Percentiles rank a stretch among this genome's conserved stretches.
Evolutionary conservation across 2,797 vertebrate species (phyloP).

Genomic region (Scolopax rusticola): DNA sequence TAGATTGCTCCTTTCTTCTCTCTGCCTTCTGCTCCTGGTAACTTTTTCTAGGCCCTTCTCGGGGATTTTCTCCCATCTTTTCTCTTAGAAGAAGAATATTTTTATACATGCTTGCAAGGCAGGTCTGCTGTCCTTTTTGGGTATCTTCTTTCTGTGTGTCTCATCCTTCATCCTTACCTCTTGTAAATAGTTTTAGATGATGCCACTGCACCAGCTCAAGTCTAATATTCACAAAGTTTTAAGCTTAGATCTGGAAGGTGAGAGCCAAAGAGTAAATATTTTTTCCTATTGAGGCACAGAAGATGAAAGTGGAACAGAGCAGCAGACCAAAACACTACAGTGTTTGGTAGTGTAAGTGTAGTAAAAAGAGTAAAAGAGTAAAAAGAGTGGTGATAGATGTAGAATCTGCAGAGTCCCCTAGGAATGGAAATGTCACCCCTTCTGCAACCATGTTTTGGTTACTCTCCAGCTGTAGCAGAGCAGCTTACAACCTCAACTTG

Average conservation of each 20-base stretch:
- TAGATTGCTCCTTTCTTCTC: not conserved
- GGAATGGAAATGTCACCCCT: not conserved
- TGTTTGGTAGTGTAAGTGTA: not conserved
- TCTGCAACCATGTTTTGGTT: not conserved
- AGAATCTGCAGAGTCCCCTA: not conserved
- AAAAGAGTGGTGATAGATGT: not conserved
- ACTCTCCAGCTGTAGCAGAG: not conserved
- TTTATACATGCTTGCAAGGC: not conserved
- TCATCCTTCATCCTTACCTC: not conserved
- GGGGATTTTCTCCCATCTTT: not conserved
- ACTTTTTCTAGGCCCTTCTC: not conserved
- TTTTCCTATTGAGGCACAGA: not conserved
- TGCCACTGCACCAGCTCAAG: not conserved
- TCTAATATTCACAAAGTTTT: not conserved
- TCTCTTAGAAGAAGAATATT: not conserved
- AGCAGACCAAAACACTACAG: not conserved
- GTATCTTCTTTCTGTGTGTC: not conserved
- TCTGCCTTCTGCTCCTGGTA: not conserved
- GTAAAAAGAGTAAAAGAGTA: not conserved
- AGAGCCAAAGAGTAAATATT: not conserved
- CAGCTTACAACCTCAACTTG: not conserved
- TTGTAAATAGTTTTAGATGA: not conserved
- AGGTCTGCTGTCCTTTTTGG: not conserved
- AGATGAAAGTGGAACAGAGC: not conserved
- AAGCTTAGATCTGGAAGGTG: not conserved